Evolutionary conservation across 1,140 invertebrate species (phyloP), one percentile per base, ranked within the genome.

Genomic region (Monochamus saltuarius): DNA sequence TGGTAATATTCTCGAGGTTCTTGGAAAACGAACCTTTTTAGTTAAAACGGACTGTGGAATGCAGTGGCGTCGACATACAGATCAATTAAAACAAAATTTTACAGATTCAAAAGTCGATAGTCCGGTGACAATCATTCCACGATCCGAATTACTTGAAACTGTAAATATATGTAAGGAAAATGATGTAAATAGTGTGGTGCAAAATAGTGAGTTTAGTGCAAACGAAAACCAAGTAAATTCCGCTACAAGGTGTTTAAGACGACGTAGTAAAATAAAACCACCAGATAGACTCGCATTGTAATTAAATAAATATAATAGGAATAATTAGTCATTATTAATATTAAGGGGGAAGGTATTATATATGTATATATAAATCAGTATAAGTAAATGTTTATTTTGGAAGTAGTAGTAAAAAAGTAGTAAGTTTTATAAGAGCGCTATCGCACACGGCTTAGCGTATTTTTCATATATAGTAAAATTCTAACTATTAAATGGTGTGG

Each of bases 11-110:
- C 4, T 49, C 11, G 19, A 49, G 37, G 11, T 11, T 9, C 14
- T 49, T 37, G 56, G 56, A 11, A 37, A 50, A 38, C 34, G 42
- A 38, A 35, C 42, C 17, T 57, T 49, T 49, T 13, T 36, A n/a
- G 35, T 57, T 10, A 37, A 49, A 38, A 35, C 36, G 19, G 45
- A 57, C 9, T 14, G 39, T 17, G 56, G 56, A 19, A 14, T 43
- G 34, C 19, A 14, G 36, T 57, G 56, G 56, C 34, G 34, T 36
- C 22, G 49, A 4, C 49, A 51, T 35, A 9, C 22, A 9, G 49
- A 51, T 16, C 49, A 51, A 51, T 35, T 36, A 13, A 51, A 51
- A 51, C 39, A 7, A 40, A 13, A 13, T 13, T 2, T 13, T 13
- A 4, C 4, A 40, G 14, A 40, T 3, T 4, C 2, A 16, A 8